Evolutionary conservation across 1,140 invertebrate species (phyloP), one percentile per base, ranked within the genome.

Genomic region (Cydia strobilella): DNA sequence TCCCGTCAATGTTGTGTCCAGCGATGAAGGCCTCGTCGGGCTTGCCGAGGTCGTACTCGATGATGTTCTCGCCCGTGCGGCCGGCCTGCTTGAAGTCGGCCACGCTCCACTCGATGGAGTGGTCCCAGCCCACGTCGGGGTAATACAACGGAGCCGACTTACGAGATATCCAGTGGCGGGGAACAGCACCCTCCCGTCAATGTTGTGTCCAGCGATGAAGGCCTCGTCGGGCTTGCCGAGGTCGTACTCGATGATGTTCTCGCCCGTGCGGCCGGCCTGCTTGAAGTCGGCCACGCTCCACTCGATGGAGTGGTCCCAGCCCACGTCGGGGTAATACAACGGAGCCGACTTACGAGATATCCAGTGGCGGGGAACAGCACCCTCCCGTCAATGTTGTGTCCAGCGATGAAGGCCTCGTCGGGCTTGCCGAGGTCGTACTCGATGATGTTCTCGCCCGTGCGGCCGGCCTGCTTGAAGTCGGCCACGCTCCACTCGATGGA

Each of bases 311-410:
- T 99, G 98, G 92, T 99, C 98, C 98, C 98, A 99, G 78, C 95
- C 94, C 72, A 99, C 93, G 79, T 96, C 91, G 0, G 98, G n/a
- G n/a, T n/a, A n/a, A n/a, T n/a, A n/a, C n/a, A n/a, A n/a, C n/a
- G n/a, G n/a, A n/a, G n/a, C 3, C 27, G 1, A 76, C 90, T 90
- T 86, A 95, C 95, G 92, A 99, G 94, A 85, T 99, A 99, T 12
- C 98, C 98, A 59, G 98, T 99, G 65, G 98, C 98, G 12, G 99
- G 99, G 93, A 98, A 99, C 2, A 99, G 92, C 35, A 99, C 94
- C 85, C 98, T 95, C 13, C 98, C 98, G 93, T 99, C 98, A 84
- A 99, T 99, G n/a, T 95, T 95, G 88, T 99, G 98, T 20, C 98
- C 98, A 42, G 95, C 89, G 63, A 97, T 93, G 92, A 96, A 98